These are phyloP conservation scores for Coptodon rendalli DNA, from an alignment of 2,113 vertebrate species.

Conservation along the genomic window DNA sequence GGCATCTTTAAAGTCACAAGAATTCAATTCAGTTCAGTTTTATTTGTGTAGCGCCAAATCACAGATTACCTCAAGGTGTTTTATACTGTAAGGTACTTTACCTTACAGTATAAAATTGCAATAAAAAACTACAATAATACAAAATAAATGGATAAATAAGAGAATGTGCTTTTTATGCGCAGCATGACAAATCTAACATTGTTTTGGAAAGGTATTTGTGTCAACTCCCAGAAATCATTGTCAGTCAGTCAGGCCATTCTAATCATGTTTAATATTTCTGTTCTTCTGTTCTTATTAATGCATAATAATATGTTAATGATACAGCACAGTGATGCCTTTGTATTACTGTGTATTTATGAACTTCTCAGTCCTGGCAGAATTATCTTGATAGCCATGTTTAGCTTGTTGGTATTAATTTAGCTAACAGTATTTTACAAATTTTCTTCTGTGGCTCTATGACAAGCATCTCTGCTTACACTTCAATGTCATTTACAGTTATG, in stretches of 20 bases:
- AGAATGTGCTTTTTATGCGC: fast-evolving
- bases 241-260: not conserved
- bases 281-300: not conserved
- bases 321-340: fast-evolving
- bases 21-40: not conserved
- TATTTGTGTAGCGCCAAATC: not conserved
- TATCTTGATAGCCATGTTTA: not conserved
- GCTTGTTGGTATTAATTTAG: not conserved
- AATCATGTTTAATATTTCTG: not conserved
- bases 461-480: fast-evolving
- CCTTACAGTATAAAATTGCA: not conserved
- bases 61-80: not conserved
- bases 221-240: not conserved
- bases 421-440: fast-evolving
- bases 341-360: not conserved
- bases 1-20: fast-evolving
- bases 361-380: not conserved
- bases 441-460: not conserved
- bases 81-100: fast-evolving
- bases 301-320: not conserved
- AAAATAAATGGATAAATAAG: not conserved
- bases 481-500: not conserved
- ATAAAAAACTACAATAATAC: fast-evolving
- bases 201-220: not conserved
- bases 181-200: not conserved